Evolutionary conservation across 2,888 invertebrate genomes (phyloP).

Genomic region (Dysmachus trigonus): DNA sequence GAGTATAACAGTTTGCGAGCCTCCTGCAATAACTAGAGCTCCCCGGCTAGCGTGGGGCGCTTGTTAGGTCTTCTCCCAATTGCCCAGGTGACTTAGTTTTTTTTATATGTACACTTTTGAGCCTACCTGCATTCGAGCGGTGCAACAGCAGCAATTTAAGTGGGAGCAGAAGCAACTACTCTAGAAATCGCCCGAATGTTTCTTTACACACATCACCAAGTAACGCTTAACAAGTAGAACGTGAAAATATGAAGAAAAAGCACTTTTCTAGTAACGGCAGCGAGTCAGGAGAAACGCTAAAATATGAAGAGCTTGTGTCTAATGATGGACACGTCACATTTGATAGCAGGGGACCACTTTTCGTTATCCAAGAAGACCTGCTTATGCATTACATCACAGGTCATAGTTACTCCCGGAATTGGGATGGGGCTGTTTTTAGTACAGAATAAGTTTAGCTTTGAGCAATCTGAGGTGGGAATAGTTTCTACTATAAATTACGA

Average conservation of each 20-base stretch:
- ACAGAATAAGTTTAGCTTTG: not conserved
- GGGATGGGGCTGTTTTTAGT: not conserved
- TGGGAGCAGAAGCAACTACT: not conserved
- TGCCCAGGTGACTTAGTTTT: not conserved
- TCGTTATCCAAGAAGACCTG: not conserved
- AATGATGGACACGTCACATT: conserved; percentile 29
- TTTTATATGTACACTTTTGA: not conserved
- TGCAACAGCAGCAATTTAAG: not conserved
- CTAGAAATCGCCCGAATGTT: conserved; percentile 4
- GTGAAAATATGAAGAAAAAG: conserved; percentile 34
- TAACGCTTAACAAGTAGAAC: conserved; percentile 29
- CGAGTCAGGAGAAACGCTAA: conserved; percentile 26
- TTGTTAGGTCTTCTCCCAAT: not conserved
- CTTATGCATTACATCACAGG: not conserved
- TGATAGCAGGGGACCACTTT: not conserved
- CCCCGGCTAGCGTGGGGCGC: not conserved
- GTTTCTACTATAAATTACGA: not conserved
- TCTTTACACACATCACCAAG: not conserved
- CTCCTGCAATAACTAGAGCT: not conserved
- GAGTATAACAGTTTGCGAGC: conserved; percentile 20
- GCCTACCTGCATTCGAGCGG: not conserved
- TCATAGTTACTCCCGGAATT: not conserved
- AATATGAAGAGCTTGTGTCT: not conserved
- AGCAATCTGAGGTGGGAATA: not conserved
- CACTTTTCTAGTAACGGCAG: conserved; percentile 13